Percentiles rank a stretch among this genome's conserved stretches.
Evolutionary conservation across 2,113 vertebrate species (phyloP).

Genomic region (Actenoides lindsayi): DNA sequence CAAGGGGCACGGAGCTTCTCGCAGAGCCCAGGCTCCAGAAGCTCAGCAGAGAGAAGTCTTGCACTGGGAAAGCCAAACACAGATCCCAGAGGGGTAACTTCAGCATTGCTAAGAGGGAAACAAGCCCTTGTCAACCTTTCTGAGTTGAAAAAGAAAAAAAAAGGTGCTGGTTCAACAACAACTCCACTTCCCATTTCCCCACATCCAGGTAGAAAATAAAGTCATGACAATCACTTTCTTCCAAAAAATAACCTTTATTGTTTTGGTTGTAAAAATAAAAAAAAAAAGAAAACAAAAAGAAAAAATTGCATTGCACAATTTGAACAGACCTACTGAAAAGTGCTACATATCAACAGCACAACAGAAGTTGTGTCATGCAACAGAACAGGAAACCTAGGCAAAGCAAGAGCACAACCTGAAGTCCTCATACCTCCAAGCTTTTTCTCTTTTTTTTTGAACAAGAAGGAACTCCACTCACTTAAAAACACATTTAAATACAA

Average conservation of each 20-base stretch:
- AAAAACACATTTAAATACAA: conserved; percentile 42
- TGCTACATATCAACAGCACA: conserved; percentile 47
- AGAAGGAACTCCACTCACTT: conserved; percentile 10
- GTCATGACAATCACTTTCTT: conserved; percentile 25
- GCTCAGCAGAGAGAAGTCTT: fast-evolving
- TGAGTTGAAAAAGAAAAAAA: background rate
- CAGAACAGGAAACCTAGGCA: conserved; percentile 35
- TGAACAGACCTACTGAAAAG: conserved; percentile 69
- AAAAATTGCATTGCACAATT: conserved; percentile 74
- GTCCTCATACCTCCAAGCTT: background rate
- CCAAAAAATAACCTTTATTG: conserved; percentile 80
- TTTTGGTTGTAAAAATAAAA: conserved; percentile 74
- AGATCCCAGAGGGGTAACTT: background rate
- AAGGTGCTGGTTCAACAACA: background rate
- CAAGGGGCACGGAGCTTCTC: background rate
- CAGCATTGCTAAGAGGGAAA: background rate
- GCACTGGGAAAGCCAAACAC: background rate
- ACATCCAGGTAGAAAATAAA: background rate
- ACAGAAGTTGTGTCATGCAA: conserved; percentile 33
- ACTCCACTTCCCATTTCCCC: background rate
- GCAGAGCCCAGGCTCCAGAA: background rate
- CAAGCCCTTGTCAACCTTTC: background rate
- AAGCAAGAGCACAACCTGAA: conserved; percentile 55
- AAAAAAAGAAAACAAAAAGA: conserved; percentile 63
- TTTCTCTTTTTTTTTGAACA: background rate